Evolutionary conservation across 2,113 vertebrate species (phyloP).

Genomic region (Atrichornis clamosus): DNA sequence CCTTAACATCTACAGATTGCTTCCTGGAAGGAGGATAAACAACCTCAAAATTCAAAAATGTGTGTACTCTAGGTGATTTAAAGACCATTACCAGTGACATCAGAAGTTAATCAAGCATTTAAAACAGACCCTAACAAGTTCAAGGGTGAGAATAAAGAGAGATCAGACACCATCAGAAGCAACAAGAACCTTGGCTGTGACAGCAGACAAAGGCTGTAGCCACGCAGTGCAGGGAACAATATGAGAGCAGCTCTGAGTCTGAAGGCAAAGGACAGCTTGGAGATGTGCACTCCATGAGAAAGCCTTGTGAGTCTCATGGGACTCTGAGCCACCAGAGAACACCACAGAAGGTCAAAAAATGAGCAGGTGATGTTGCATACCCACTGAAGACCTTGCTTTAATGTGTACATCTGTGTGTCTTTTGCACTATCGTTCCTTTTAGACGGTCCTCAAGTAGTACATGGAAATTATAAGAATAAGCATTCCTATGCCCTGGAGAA

Average conservation of each 20-base stretch:
- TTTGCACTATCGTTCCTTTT: fast-evolving
- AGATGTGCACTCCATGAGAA: neutral
- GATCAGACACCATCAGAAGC: neutral
- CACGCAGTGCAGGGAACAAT: neutral
- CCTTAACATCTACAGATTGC: neutral
- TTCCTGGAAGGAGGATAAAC: neutral
- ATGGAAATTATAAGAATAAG: neutral
- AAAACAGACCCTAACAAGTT: neutral
- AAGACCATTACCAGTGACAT: neutral
- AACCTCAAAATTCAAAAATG: neutral
- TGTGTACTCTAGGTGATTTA: neutral
- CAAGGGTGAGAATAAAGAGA: neutral
- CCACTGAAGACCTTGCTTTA: neutral
- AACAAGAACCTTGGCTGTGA: neutral
- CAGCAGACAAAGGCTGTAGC: neutral
- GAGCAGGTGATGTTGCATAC: neutral
- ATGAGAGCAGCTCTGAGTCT: neutral
- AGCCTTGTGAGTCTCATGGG: neutral
- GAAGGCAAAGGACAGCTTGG: neutral
- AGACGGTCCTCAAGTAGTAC: neutral
- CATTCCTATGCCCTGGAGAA: neutral
- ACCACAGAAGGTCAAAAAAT: neutral
- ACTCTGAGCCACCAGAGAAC: fast-evolving
- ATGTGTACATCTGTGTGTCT: fast-evolving
- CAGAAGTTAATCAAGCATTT: neutral